phyloP scores from a whole-genome alignment of 2,797 vertebrate genomes.

The Tragelaphus oryx region DNA sequence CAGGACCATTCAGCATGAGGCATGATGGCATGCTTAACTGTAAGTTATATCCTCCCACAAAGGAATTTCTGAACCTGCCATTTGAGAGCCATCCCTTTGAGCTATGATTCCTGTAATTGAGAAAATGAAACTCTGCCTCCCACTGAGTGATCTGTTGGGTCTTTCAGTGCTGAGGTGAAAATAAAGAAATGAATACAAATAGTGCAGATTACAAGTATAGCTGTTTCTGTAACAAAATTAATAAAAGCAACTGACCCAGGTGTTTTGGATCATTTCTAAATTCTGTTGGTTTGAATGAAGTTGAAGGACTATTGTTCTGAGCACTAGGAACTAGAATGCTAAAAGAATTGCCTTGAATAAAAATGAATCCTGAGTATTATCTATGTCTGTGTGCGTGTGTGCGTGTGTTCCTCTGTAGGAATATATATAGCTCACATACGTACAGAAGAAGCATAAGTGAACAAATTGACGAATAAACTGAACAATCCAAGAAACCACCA shows the following conservation, averaged over 20 bases:
- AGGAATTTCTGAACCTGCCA: background rate
- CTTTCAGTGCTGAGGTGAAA: slow-evolving; percentile 14
- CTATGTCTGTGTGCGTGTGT: background rate
- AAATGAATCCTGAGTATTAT: background rate
- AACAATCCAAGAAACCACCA: background rate
- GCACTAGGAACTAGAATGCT: background rate
- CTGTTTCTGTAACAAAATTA: slow-evolving; percentile 34
- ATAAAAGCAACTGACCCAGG: background rate
- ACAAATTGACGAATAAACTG: slow-evolving; percentile 2
- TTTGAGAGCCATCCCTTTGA: background rate
- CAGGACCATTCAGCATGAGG: background rate
- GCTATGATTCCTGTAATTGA: background rate
- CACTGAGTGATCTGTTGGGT: background rate
- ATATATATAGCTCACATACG: background rate
- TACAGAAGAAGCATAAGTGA: background rate
- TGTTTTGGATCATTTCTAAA: slow-evolving; percentile 3
- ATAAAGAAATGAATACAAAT: slow-evolving; percentile 39
- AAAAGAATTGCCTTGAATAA: slow-evolving; percentile 13
- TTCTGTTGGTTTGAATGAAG: background rate
- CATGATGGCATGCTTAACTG: background rate
- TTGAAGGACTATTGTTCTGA: background rate
- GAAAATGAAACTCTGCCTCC: background rate
- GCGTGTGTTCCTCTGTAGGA: background rate
- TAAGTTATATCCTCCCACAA: background rate
- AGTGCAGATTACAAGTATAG: background rate